phyloP scores from a whole-genome alignment of 2,113 vertebrate species.

The Austrofundulus limnaeus region DNA sequence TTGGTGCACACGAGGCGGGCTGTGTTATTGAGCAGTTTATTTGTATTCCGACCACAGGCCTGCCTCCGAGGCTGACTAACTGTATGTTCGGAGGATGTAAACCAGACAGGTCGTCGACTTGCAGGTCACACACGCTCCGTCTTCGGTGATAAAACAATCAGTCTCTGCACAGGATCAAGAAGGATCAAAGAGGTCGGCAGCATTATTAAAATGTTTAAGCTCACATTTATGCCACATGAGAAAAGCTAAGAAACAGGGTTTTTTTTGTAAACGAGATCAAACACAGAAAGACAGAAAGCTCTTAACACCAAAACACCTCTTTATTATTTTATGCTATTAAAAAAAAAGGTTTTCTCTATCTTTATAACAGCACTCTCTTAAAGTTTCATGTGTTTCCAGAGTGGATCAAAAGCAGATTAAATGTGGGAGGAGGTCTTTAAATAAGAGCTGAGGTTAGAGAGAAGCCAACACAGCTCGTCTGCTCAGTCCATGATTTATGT shows the following conservation, averaged over 20 bases:
- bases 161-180: conserved; percentile 22
- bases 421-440: conserved; percentile 47
- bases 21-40: conserved; percentile 28
- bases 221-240: conserved; percentile 14
- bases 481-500: conserved; percentile 41
- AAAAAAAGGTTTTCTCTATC: conserved; percentile 39
- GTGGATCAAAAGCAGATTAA: conserved; percentile 25
- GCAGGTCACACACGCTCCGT: conserved; percentile 43
- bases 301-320: conserved; percentile 56
- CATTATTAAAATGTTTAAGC: conserved; percentile 11
- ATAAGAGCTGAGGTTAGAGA: conserved; percentile 29
- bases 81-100: conserved; percentile 41
- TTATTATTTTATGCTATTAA: conserved; percentile 49
- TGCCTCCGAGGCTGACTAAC: conserved; percentile 12
- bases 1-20: conserved; percentile 23
- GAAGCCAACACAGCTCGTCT: conserved; percentile 12
- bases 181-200: conserved; percentile 20
- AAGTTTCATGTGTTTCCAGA: conserved; percentile 60
- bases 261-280: conserved; percentile 29
- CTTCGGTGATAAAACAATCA: conserved; percentile 41
- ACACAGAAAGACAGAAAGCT: conserved; percentile 28
- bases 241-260: conserved; percentile 10
- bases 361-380: conserved; percentile 55
- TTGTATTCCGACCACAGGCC: conserved; percentile 32
- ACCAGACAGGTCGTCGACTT: conserved; percentile 33